Percentiles rank a stretch among this genome's conserved stretches.
Evolutionary conservation across 2,797 vertebrate genomes (phyloP).

Genomic region (Acanthopagrus latus): DNA sequence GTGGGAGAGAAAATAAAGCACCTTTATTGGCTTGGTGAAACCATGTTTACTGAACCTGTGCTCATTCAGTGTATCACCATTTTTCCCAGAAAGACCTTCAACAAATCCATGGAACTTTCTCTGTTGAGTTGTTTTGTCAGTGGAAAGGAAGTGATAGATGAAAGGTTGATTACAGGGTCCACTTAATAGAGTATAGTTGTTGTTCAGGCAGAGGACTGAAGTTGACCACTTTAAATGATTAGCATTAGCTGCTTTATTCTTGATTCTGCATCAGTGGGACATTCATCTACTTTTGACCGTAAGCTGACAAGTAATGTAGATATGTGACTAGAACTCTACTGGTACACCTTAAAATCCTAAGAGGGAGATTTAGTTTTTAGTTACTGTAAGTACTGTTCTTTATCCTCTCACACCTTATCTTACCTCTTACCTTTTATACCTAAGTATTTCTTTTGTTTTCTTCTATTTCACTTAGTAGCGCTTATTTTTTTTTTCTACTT

Average conservation of each 20-base stretch:
- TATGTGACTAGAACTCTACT: too few relatives aligned
- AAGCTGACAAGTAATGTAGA: neutral
- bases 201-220: neutral
- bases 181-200: neutral
- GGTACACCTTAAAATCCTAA: neutral
- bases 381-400: too few relatives aligned
- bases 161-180: neutral
- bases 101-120: neutral
- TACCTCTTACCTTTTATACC: too few relatives aligned
- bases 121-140: neutral
- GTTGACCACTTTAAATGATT: neutral
- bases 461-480: too few relatives aligned
- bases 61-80: neutral
- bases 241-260: neutral
- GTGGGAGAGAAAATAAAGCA: neutral
- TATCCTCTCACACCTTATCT: too few relatives aligned
- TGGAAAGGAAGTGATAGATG: neutral
- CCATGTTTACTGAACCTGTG: slow-evolving; percentile 5
- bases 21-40: neutral
- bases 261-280: neutral
- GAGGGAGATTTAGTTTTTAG: neutral
- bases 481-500: too few relatives aligned
- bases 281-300: neutral
- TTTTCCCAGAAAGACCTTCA: slow-evolving; percentile 2
- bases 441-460: too few relatives aligned